Conservation (phyloP, 2,797 vertebrate genomes). For the Sebastes hopkinsi region DNA sequence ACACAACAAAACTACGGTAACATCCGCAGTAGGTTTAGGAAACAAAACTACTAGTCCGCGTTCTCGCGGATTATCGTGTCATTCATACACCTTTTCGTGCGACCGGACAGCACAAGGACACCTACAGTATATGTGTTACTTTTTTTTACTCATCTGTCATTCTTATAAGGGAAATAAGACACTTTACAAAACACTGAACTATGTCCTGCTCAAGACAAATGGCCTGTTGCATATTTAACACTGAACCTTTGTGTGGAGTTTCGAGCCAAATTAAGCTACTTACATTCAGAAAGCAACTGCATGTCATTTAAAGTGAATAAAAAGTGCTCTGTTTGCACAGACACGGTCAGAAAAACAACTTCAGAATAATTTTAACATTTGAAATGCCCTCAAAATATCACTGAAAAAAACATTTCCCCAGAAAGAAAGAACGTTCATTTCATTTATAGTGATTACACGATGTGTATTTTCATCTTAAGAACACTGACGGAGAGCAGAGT, state of each 20-base stretch:
- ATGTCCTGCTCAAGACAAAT: neutral
- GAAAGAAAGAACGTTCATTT: neutral
- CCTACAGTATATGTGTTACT: neutral
- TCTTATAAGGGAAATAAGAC: neutral
- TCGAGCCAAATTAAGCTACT: neutral
- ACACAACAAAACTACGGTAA: neutral
- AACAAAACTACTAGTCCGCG: neutral
- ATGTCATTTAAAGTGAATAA: constrained; percentile 10
- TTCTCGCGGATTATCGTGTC: too few species aligned
- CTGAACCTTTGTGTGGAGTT: neutral
- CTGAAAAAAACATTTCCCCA: neutral
- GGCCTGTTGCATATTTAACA: neutral
- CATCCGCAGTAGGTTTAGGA: neutral
- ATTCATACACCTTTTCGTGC: too few species aligned
- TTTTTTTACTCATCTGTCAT: neutral
- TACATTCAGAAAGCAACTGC: neutral
- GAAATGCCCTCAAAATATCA: neutral
- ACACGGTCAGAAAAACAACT: neutral
- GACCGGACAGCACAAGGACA: neutral
- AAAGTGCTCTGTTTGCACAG: neutral
- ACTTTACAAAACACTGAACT: neutral
- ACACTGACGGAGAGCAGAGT: neutral
- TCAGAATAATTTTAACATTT: neutral
- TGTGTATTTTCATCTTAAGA: neutral
- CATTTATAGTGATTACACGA: neutral